These are phyloP conservation scores for Oxycera nigricornis DNA, from an alignment of 2,888 invertebrate species.

Conservation along the genomic window DNA sequence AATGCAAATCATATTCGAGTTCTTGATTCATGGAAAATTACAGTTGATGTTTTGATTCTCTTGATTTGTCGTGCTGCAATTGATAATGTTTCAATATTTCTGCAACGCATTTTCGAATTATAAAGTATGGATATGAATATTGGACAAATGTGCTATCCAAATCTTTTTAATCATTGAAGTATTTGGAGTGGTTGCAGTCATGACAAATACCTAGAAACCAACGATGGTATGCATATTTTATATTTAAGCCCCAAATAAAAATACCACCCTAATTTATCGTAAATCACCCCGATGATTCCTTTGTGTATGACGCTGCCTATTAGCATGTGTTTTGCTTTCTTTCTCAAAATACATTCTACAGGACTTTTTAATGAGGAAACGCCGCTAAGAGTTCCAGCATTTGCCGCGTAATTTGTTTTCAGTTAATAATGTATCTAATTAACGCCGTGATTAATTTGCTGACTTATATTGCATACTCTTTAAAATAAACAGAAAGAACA, in stretches of 20 bases:
- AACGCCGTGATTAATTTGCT: constrained; percentile 46
- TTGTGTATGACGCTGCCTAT: background rate
- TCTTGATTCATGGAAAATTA: no score
- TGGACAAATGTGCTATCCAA: no score
- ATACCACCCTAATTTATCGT: constrained; percentile 39
- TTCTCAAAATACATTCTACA: background rate
- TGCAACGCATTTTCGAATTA: no score
- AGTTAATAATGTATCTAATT: constrained; percentile 46
- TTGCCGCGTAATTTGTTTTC: constrained; percentile 45
- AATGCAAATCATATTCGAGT: no score
- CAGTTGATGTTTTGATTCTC: no score
- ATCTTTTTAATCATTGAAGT: no score
- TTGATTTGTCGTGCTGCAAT: no score
- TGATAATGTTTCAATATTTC: no score
- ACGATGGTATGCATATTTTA: background rate
- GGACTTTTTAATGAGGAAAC: constrained; percentile 35
- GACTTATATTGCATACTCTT: constrained; percentile 32
- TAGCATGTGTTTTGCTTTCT: background rate
- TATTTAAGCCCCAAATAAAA: background rate
- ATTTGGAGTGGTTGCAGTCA: no score
- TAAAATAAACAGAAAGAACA: constrained; percentile 26
- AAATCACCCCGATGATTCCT: constrained; percentile 43
- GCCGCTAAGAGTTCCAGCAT: constrained; percentile 3
- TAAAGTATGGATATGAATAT: no score
- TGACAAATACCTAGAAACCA: no score